Percentiles rank a stretch among this genome's conserved stretches.
These are phyloP conservation scores for Limenitis camilla DNA, from an alignment of 2,888 invertebrate genomes.

Conservation along the genomic window DNA sequence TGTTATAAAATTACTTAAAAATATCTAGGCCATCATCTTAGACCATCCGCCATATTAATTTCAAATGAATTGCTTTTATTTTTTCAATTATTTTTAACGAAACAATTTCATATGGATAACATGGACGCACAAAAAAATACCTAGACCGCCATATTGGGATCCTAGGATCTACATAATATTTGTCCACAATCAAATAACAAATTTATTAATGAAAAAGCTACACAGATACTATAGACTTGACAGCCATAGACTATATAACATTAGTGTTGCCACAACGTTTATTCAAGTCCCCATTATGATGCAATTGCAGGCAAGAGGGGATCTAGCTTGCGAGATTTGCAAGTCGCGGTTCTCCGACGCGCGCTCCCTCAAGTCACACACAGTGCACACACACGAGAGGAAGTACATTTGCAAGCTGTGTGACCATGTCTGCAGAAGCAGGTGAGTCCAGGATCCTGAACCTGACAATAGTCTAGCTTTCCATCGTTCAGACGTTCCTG, in stretches of 20 bases:
- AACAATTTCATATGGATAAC: too few species aligned
- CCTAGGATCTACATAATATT: too few species aligned
- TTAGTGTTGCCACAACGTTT: not conserved
- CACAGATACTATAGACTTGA: too few species aligned
- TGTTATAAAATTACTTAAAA: too few species aligned
- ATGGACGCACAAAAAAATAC: too few species aligned
- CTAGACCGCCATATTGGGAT: too few species aligned
- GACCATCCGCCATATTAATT: too few species aligned
- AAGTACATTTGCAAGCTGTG: slow-evolving; percentile 48
- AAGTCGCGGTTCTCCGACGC: slow-evolving; percentile 36
- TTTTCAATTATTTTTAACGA: too few species aligned
- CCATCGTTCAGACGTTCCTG: not conserved
- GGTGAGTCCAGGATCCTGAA: slow-evolving; percentile 22
- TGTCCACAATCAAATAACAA: too few species aligned
- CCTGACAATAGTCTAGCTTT: not conserved
- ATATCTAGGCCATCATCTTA: too few species aligned
- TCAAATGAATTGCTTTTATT: too few species aligned
- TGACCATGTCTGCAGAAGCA: slow-evolving; percentile 36
- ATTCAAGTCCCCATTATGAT: not conserved
- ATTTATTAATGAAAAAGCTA: not conserved
- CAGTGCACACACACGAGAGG: slow-evolving; percentile 38
- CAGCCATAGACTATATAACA: too few species aligned
- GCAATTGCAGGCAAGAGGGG: slow-evolving; percentile 35
- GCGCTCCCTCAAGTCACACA: slow-evolving; percentile 37
- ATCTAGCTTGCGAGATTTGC: slow-evolving; percentile 41